Evolutionary conservation across 2,888 invertebrate species (phyloP), one percentile per base, ranked within the genome.

Genomic region (Petrophora chlorosata): DNA sequence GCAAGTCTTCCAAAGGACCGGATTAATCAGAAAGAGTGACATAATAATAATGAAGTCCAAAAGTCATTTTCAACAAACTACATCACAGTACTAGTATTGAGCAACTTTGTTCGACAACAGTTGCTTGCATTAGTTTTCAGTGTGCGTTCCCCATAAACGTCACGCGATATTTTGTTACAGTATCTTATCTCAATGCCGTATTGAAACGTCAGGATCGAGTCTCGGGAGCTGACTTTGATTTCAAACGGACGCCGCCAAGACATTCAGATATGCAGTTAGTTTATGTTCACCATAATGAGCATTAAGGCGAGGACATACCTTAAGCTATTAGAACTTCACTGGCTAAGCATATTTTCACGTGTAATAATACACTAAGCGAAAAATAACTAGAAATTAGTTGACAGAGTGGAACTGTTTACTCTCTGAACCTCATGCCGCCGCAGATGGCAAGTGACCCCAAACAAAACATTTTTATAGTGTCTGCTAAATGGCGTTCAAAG

Each of bases 151-250:
- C 30, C 3, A 14, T 30, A 65, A 64, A 62, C 67, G 76, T 76
- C 75, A 73, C 63, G 65, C 69, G 68, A 77, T 78, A 82, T 78
- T 61, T 79, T 77, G 75, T 79, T 78, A 76, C 74, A 48, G 67
- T 72, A 57, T 60, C 70, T 76, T 79, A 80, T 80, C 78, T 78
- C 53, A 66, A 70, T 64, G 70, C 63, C 62, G 76, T 79, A 85
- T 85, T 79, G 82, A 85, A 82, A 82, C 80, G 83, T 83, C 85
- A 80, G 64, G 60, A 79, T 79, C 76, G 74, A 70, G 76, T 67
- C 69, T 69, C 58, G 58, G 63, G 67, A 74, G 72, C 73, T 56
- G 50, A 55, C 53, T 56, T 56, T 53, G 45, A 56, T 63, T 42
- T 56, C 39, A 49, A 49, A 44, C 13, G 34, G 22, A 44, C 5